These are phyloP conservation scores for Phalacrocorax pelagicus DNA, from an alignment of 2,113 vertebrate species.

Conservation along the genomic window DNA sequence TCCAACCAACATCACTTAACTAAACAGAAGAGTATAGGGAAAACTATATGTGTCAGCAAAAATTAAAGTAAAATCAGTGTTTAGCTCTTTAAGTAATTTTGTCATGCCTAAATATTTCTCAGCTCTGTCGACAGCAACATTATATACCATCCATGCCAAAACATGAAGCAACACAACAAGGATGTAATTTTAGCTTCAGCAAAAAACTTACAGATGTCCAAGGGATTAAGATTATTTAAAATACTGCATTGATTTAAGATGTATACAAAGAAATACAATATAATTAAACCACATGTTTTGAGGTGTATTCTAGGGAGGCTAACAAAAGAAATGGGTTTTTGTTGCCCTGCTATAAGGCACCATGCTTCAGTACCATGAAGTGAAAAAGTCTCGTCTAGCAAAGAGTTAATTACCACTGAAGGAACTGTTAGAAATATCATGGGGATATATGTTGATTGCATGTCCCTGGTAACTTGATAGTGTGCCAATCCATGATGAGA, in stretches of 20 bases:
- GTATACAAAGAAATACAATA: not conserved
- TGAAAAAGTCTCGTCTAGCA: not conserved
- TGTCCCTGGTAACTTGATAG: conserved; percentile 14
- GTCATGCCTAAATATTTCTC: not conserved
- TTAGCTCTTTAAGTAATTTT: not conserved
- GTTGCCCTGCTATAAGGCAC: not conserved
- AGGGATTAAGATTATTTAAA: not conserved
- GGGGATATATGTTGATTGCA: not conserved
- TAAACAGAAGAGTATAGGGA: not conserved
- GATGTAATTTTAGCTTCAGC: not conserved
- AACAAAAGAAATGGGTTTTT: not conserved
- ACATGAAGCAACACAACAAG: not conserved
- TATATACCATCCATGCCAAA: not conserved
- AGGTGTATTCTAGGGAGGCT: not conserved
- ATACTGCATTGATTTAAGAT: not conserved
- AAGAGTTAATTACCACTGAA: conserved; percentile 2
- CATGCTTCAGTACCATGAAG: not conserved
- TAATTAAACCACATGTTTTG: not conserved
- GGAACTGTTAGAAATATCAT: not conserved
- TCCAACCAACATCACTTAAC: not conserved
- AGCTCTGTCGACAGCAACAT: not conserved
- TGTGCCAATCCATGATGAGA: not conserved
- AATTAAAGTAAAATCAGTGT: not conserved
- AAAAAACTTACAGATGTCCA: not conserved
- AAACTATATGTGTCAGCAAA: not conserved